Base-by-base conservation (phyloP, 2,888 invertebrate species). In the Cecidostiba fungosa region DNA sequence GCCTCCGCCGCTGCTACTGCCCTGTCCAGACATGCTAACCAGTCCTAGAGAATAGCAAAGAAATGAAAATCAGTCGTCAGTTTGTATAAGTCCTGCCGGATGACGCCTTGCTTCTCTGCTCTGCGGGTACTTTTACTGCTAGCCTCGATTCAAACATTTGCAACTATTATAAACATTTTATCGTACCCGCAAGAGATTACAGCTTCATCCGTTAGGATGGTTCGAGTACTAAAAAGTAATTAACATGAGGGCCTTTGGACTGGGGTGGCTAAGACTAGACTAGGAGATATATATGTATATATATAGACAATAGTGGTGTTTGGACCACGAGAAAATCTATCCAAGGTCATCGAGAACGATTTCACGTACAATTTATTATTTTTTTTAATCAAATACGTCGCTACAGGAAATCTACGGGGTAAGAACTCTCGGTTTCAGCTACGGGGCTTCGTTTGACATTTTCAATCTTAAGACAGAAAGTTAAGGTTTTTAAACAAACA, bases 21-120 rank as follows among this genome's bases (percentile, higher is more conserved):
- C 94, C 92, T 92, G 93, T 90, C 93, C 93, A 89, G 92, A 92
- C 91, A 92, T 91, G 89, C 92, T 92, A 92, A 92, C 92, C 93
- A 93, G 93, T 93, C 93, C 93, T 93, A 88, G 78, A 59, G 74
- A 82, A 86, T 26, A 84, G 19, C 54, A 69, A 32, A 66, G 14
- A 85, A 73, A 36, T 10, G 50, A 47, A 8, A n/a, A 59, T 77
- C 69, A 78, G 43, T 39, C 16, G 29, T 14, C 6, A 14, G 3
- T 2, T 43, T 10, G 3, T 10, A 39, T 5, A n/a, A 8, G n/a
- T 14, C 79, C 72, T 39, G 19, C 54, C 77, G 77, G 77, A 74
- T 14, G 77, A 83, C 74, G 78, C 43, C 54, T 32, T 5, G 23
- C 19, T 29, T 85, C 19, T 69, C 1, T 29, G 10, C 12, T 8